phyloP scores from a whole-genome alignment of 2,113 vertebrate species.

The Bungarus multicinctus region DNA sequence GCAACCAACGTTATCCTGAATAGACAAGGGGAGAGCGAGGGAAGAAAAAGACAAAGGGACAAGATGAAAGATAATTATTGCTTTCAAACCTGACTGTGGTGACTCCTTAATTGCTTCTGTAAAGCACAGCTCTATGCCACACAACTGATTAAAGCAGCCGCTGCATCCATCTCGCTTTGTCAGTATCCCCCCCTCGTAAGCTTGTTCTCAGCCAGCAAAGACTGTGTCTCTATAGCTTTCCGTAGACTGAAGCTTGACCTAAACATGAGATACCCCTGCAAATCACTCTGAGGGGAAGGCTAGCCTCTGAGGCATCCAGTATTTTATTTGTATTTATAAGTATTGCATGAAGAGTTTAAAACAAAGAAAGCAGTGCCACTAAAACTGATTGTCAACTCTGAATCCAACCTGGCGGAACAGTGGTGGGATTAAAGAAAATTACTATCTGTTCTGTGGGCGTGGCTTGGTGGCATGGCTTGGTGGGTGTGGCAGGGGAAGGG shows the following conservation, averaged over 20 bases:
- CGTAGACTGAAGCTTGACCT: background rate
- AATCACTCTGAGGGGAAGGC: background rate
- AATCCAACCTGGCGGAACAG: no score
- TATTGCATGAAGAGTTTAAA: background rate
- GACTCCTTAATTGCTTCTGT: background rate
- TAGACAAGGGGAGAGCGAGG: background rate
- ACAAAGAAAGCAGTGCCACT: conserved; percentile 1
- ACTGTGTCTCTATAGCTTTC: conserved; percentile 41
- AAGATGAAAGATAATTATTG: conserved; percentile 34
- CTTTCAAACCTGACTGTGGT: conserved; percentile 24
- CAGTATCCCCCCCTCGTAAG: conserved; percentile 44
- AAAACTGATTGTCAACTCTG: background rate
- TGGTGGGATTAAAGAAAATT: no score
- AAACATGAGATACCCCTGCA: background rate
- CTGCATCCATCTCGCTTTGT: background rate
- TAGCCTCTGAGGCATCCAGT: conserved; percentile 30
- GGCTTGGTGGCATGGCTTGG: no score
- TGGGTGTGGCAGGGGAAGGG: no score
- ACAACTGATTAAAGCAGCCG: conserved; percentile 26
- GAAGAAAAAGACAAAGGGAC: background rate
- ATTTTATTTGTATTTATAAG: conserved; percentile 16
- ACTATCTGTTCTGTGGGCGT: no score
- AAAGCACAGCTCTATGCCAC: background rate
- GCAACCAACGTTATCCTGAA: background rate
- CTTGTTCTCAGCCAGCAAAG: conserved; percentile 56